These are phyloP conservation scores for Toxostoma redivivum DNA, from an alignment of 2,113 vertebrate species.

Conservation along the genomic window DNA sequence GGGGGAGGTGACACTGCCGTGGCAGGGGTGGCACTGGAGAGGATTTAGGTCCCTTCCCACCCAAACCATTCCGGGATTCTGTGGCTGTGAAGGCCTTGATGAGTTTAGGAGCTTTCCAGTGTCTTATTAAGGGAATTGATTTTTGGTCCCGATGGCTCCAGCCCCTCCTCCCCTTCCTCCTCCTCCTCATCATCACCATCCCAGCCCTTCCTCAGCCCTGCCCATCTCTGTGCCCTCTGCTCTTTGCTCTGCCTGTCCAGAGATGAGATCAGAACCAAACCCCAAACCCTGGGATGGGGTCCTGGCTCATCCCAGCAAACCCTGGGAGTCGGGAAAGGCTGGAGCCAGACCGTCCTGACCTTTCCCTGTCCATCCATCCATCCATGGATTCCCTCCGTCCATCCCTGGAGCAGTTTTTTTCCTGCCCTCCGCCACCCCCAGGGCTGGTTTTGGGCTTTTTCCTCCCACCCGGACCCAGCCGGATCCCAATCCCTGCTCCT, in stretches of 20 bases:
- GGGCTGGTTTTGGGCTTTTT: neutral
- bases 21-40: neutral
- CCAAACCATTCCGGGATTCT: neutral
- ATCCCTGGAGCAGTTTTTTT: neutral
- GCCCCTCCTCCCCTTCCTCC: neutral
- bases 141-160: neutral
- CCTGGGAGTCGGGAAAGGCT: fast-evolving
- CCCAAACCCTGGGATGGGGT: neutral
- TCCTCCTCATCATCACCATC: neutral
- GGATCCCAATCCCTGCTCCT: fast-evolving
- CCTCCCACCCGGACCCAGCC: neutral
- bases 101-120: neutral
- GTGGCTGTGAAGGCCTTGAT: fast-evolving
- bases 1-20: neutral
- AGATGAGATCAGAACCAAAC: neutral
- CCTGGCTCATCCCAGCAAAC: neutral
- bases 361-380: neutral
- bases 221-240: neutral
- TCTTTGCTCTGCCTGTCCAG: neutral
- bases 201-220: fast-evolving
- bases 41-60: neutral
- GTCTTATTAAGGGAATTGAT: neutral
- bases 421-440: fast-evolving
- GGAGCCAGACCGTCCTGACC: neutral
- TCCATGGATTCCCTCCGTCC: neutral